These are phyloP conservation scores for Parascotia fuliginaria DNA, from an alignment of 2,888 invertebrate genomes.

Conservation along the genomic window DNA sequence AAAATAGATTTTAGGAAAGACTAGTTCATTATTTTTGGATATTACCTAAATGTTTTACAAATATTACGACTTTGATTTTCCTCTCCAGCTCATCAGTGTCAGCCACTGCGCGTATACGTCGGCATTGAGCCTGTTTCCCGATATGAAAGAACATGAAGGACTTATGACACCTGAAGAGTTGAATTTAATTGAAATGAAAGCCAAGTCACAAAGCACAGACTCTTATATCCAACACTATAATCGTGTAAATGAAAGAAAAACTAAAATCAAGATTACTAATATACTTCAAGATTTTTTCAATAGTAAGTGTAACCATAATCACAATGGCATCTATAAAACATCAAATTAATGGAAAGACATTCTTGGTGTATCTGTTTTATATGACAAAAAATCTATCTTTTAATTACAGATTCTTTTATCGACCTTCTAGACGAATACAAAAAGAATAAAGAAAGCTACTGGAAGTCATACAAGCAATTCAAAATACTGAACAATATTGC, in stretches of 20 bases:
- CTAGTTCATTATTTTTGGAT: too few species aligned
- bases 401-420: slow-evolving; percentile 71
- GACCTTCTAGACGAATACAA: slow-evolving; percentile 64
- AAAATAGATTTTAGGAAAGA: too few species aligned
- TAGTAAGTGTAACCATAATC: too few species aligned
- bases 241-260: slow-evolving; percentile 43
- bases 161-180: slow-evolving; percentile 67
- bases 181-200: slow-evolving; percentile 56
- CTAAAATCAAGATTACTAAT: slow-evolving; percentile 60
- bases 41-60: too few species aligned
- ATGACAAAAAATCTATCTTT: background rate
- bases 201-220: slow-evolving; percentile 58
- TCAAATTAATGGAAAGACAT: too few species aligned
- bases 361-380: too few species aligned
- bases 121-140: slow-evolving; percentile 78
- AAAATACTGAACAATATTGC: slow-evolving; percentile 62
- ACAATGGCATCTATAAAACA: too few species aligned
- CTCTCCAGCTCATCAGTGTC: slow-evolving; percentile 73
- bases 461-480: slow-evolving; percentile 68
- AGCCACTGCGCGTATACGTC: slow-evolving; percentile 75
- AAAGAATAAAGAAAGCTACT: slow-evolving; percentile 60
- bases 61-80: too few species aligned
- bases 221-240: slow-evolving; percentile 58
- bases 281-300: slow-evolving; percentile 68
- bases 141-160: slow-evolving; percentile 77